These are phyloP conservation scores for Ceratothoa steindachneri DNA, from an alignment of 2,888 invertebrate genomes.

Conservation along the genomic window DNA sequence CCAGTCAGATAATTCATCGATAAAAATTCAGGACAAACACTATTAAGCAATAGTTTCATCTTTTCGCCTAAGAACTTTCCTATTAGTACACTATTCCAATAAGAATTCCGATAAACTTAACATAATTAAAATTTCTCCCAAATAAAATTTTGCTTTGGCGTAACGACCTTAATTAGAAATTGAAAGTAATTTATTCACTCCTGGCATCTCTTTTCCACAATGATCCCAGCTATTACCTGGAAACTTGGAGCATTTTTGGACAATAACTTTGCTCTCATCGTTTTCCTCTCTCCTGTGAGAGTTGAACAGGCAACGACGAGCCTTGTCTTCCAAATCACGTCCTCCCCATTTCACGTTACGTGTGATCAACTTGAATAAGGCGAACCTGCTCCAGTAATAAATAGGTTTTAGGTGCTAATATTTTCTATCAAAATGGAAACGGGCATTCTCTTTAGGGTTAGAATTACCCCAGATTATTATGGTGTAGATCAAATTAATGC, in stretches of 20 bases:
- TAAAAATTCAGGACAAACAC: no score
- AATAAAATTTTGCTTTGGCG: not conserved
- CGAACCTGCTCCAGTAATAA: not conserved
- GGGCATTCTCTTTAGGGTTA: constrained; percentile 12
- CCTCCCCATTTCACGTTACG: constrained; percentile 6
- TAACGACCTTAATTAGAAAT: constrained; percentile 1
- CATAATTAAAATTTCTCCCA: not conserved
- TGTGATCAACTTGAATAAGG: constrained; percentile 12
- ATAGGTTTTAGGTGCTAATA: constrained; percentile 13
- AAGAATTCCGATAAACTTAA: not conserved
- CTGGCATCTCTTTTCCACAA: constrained; percentile 1
- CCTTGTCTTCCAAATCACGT: constrained; percentile 8
- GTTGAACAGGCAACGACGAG: not conserved
- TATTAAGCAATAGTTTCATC: no score
- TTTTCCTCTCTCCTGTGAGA: not conserved
- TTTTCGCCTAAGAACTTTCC: no score
- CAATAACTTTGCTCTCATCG: constrained; percentile 2
- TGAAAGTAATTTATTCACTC: not conserved
- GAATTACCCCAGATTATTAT: constrained; percentile 15
- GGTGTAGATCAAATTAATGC: constrained; percentile 12
- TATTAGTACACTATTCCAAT: not conserved
- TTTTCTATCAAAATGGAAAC: constrained; percentile 15
- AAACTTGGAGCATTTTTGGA: constrained; percentile 6
- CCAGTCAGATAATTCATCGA: no score
- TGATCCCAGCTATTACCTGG: not conserved